Conservation (phyloP, 2,113 vertebrate species). For the Eubucco bourcierii region DNA sequence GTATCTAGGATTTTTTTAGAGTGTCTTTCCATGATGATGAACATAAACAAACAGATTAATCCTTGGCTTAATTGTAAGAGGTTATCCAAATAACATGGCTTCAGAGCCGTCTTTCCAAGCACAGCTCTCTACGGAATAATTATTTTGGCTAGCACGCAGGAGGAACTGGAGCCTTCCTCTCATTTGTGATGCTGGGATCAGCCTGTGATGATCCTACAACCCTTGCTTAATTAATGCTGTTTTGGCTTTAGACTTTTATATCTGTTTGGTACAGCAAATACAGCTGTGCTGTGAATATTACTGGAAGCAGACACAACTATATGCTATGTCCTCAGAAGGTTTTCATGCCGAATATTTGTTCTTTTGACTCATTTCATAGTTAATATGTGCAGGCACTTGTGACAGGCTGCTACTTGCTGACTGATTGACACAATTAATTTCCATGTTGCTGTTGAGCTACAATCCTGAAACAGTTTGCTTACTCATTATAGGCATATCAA, state of each 20-base stretch:
- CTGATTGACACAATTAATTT: constrained; percentile 63
- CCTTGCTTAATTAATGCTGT: constrained; percentile 50
- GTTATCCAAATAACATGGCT: constrained; percentile 16
- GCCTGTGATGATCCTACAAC: constrained; percentile 18
- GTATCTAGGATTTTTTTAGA: not conserved
- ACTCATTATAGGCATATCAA: constrained; percentile 19
- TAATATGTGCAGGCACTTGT: constrained; percentile 39
- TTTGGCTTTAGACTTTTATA: constrained; percentile 37
- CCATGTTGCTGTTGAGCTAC: constrained; percentile 38
- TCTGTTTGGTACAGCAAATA: constrained; percentile 28
- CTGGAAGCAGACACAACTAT: not conserved
- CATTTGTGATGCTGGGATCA: constrained; percentile 33
- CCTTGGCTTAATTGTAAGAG: not conserved
- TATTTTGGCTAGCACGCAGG: not conserved
- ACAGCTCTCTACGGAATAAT: not conserved
- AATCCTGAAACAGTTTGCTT: constrained; percentile 26
- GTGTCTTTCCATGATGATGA: not conserved
- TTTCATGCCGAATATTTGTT: constrained; percentile 42
- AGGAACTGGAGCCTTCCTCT: not conserved
- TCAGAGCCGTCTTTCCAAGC: not conserved
- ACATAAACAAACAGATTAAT: constrained; percentile 43
- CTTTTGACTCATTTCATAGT: constrained; percentile 47
- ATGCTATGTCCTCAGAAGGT: not conserved
- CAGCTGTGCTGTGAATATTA: constrained; percentile 8
- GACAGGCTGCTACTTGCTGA: constrained; percentile 47